Evolutionary conservation across 2,888 invertebrate genomes (phyloP).

Genomic region (Eristalis intricaria): DNA sequence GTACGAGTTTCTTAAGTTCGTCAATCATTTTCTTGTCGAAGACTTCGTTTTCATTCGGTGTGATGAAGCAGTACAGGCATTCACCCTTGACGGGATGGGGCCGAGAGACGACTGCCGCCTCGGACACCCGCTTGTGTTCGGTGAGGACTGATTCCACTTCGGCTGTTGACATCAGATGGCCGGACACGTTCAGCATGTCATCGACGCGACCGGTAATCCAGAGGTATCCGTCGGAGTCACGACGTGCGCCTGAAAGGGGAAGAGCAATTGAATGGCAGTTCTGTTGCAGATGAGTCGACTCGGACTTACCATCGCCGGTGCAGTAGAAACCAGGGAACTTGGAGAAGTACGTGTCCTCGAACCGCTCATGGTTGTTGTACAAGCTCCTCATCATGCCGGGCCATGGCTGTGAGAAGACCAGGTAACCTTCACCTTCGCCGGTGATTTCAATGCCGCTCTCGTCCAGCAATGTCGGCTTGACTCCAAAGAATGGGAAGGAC

Average conservation of each 20-base stretch:
- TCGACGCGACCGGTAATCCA: constrained; percentile 99
- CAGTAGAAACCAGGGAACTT: constrained; percentile 98
- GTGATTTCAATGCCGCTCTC: constrained; percentile 93
- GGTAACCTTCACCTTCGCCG: constrained; percentile 95
- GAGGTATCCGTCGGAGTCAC: constrained; percentile 96
- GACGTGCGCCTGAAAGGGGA: constrained; percentile 87
- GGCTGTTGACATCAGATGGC: constrained; percentile 98
- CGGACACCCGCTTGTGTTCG: constrained; percentile 90
- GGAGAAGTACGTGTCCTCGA: constrained; percentile 95
- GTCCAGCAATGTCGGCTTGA: constrained; percentile 92
- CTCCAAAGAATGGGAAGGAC: constrained; percentile 99
- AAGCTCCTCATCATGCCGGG: constrained; percentile 99
- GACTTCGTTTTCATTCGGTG: constrained; percentile 88
- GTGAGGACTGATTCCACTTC: constrained; percentile 93
- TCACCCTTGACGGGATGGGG: constrained; percentile 98
- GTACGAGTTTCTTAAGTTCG: constrained; percentile 89
- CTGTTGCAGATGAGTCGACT: no score
- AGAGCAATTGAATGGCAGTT: not conserved
- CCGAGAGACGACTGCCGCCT: constrained; percentile 97
- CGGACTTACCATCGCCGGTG: constrained; percentile 94
- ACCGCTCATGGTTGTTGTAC: constrained; percentile 94
- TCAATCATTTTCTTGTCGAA: constrained; percentile 88
- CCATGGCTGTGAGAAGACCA: constrained; percentile 98
- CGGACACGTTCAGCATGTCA: constrained; percentile 99
- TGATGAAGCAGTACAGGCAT: constrained; percentile 98